Evolutionary conservation across 2,113 vertebrate genomes (phyloP).

Genomic region (Mastomys natalensis): DNA sequence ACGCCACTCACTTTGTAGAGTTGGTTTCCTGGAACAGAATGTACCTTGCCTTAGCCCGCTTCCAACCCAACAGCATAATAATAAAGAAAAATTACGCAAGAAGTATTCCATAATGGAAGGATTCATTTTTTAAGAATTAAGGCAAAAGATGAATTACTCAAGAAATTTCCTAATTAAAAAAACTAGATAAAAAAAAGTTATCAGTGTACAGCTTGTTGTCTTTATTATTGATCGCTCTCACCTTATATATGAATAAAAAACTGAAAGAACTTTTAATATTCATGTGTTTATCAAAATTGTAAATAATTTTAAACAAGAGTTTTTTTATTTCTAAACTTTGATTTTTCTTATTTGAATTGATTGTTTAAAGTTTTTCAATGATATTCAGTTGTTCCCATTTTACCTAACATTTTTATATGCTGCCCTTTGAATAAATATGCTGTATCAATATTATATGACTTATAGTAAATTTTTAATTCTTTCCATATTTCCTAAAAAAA

Average conservation of each 20-base stretch:
- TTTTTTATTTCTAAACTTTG: not conserved
- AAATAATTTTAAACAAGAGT: not conserved
- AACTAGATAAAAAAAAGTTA: too few relatives aligned
- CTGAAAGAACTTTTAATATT: not conserved
- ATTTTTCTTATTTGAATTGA: not conserved
- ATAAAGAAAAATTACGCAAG: not conserved
- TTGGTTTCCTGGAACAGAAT: not conserved
- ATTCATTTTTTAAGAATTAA: too few relatives aligned
- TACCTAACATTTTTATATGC: not conserved
- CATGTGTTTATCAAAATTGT: not conserved
- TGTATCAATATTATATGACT: not conserved
- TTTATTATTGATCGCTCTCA: too few relatives aligned
- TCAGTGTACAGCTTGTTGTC: too few relatives aligned
- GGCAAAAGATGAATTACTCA: too few relatives aligned
- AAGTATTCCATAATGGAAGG: too few relatives aligned
- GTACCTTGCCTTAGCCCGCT: rapidly evolving
- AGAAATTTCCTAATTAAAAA: too few relatives aligned
- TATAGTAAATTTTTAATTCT: not conserved
- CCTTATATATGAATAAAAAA: not conserved
- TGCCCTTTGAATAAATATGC: not conserved
- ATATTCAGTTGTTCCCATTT: not conserved
- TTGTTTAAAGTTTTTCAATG: not conserved
- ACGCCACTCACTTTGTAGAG: too few relatives aligned
- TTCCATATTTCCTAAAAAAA: not conserved
- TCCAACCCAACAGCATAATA: rapidly evolving